phyloP scores from a whole-genome alignment of 37 sponge, comb jelly and placozoan genomes.

The Geodia barretti region DNA sequence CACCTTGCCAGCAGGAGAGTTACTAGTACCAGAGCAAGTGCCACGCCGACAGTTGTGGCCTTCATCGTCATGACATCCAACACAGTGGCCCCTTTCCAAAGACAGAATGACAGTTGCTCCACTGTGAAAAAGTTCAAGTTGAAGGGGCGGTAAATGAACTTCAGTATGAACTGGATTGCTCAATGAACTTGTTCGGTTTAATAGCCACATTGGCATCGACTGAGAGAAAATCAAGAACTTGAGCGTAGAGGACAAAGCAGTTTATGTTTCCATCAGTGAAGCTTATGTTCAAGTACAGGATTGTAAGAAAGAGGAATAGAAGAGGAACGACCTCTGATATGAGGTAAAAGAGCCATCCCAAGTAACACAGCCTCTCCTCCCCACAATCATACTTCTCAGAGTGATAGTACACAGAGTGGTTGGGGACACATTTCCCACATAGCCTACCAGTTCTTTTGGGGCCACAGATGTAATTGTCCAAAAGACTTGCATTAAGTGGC shows the following conservation, averaged over 20 bases:
- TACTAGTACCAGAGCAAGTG: neutral
- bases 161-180: too few relatives aligned
- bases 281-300: neutral
- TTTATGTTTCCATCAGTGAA: neutral
- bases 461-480: neutral
- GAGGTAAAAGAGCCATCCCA: neutral
- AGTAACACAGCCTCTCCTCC: neutral
- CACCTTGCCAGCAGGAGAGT: neutral
- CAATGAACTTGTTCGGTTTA: neutral
- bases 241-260: neutral
- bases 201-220: neutral
- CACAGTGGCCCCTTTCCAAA: neutral
- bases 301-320: neutral
- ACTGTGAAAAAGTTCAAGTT: neutral
- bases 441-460: neutral
- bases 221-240: neutral
- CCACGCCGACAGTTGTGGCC: neutral
- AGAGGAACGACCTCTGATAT: neutral
- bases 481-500: neutral
- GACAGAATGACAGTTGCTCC: constrained; percentile 1
- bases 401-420: neutral
- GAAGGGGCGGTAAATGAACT: neutral
- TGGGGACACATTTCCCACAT: neutral
- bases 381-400: neutral
- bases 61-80: neutral